Evolutionary conservation across 2,888 invertebrate genomes (phyloP), one percentile per base, ranked within the genome.

Genomic region (Trichopria drosophilae): DNA sequence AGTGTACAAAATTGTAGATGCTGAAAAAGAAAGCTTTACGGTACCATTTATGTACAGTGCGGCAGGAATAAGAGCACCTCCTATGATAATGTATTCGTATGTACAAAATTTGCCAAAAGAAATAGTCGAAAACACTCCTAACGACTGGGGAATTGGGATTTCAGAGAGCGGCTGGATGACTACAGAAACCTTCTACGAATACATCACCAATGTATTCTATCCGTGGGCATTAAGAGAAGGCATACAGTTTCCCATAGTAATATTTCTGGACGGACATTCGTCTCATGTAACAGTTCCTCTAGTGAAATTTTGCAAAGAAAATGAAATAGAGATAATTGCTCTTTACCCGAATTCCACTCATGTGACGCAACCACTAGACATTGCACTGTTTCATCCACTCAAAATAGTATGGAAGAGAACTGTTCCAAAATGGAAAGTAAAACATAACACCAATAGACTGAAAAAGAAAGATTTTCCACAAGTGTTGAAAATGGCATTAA

Each of bases 81-180:
- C 53, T 5, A 53, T 56, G 50, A 24, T 47, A 5, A 47, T 56
- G 48, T 56, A 51, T 31, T 28, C 26, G 4, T 45, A 26, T 19
- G 28, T 9, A 32, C 16, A 34, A 34, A 43, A 15, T 34, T 32
- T 43, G 9, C 43, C 34, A 4, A 32, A 34, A 18, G 15, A n/a
- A n/a, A 34, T 7, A 2, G 2, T 34, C 13, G 29, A 40, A 23
- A 53, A 42, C 36, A 55, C 68, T 23, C 69, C 67, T 37, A 37
- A 50, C 51, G 61, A 48, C 10, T 76, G 73, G 71, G 67, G 65
- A 18, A 32, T 71, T 23, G 73, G 72, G 51, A 64, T 58, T 50
- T 66, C 67, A 13, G 73, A 74, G 20, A 65, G 54, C 44, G 73
- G 72, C 3, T 75, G 74, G 77, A 77, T 69, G 73, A 71, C 66